Conservation (phyloP, 2,888 invertebrate species). For the Drosophila rubida region DNA sequence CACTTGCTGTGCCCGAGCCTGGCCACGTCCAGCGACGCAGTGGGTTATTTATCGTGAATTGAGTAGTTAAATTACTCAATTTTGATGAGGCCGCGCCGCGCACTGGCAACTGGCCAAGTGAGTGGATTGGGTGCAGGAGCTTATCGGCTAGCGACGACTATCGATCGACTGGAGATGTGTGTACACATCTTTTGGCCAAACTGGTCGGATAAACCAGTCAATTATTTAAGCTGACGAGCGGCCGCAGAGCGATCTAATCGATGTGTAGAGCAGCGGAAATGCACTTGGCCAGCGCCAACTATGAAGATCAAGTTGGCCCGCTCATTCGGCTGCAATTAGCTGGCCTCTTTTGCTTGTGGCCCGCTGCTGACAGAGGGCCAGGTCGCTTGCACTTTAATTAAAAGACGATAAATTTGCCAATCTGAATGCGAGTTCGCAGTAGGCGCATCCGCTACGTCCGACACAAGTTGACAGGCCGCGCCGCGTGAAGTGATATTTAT, state of each 20-base stretch:
- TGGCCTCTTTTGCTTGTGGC: constrained; percentile 22
- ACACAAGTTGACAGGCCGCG: constrained; percentile 61
- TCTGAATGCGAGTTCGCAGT: constrained; percentile 49
- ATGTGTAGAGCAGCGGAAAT: constrained; percentile 40
- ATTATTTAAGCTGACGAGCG: constrained; percentile 56
- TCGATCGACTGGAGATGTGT: constrained; percentile 42
- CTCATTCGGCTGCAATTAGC: constrained; percentile 71
- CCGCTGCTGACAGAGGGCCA: constrained; percentile 65
- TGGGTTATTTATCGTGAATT: constrained; percentile 80
- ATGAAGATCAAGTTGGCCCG: not conserved
- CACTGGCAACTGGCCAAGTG: constrained; percentile 20
- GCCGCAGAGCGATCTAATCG: constrained; percentile 46
- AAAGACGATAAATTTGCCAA: constrained; percentile 84
- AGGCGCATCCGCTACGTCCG: constrained; percentile 1
- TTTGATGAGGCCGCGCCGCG: constrained; percentile 61
- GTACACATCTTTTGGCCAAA: constrained; percentile 57
- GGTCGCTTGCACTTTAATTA: constrained; percentile 84
- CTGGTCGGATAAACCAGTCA: constrained; percentile 64
- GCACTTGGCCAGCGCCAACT: constrained; percentile 34
- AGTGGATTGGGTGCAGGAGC: constrained; percentile 41
- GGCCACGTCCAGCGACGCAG: constrained; percentile 43
- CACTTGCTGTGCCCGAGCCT: constrained; percentile 63
- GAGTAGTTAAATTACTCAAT: constrained; percentile 82
- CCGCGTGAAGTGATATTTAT: constrained; percentile 77
- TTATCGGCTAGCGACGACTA: constrained; percentile 39